Evolutionary conservation across 2,797 vertebrate species (phyloP).

Genomic region (Danio choprae): DNA sequence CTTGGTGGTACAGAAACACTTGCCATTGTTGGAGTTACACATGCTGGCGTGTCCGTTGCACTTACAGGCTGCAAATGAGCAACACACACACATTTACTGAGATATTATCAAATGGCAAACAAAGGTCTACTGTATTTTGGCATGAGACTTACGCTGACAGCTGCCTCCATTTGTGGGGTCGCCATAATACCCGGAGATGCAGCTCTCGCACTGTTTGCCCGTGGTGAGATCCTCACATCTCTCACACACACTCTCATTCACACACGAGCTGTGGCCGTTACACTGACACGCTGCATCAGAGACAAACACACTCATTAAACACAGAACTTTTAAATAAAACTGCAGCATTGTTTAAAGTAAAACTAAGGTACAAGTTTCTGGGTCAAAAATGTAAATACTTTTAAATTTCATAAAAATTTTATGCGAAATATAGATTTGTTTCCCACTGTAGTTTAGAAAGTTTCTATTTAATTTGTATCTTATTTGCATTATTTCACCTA

Average conservation of each 20-base stretch:
- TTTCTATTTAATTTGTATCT: too few species aligned
- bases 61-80: constrained; percentile 86
- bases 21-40: constrained; percentile 93
- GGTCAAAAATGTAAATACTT: too few species aligned
- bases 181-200: constrained; percentile 93
- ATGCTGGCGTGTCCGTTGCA: constrained; percentile 95
- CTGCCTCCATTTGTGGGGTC: constrained; percentile 96
- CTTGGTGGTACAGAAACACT: constrained; percentile 98
- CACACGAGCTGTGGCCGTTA: constrained; percentile 94
- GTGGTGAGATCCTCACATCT: constrained; percentile 95
- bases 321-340: too few species aligned
- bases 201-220: constrained; percentile 93
- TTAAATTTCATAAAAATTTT: too few species aligned
- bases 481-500: too few species aligned
- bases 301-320: neutral
- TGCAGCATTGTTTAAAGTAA: neutral
- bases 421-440: too few species aligned
- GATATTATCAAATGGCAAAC: neutral
- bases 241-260: constrained; percentile 94
- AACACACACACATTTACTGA: constrained; percentile 39
- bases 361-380: neutral
- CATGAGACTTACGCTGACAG: constrained; percentile 90
- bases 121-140: constrained; percentile 1
- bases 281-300: constrained; percentile 90
- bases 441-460: too few species aligned